Percentiles rank a stretch among this genome's conserved stretches.
phyloP scores from a whole-genome alignment of 2,113 vertebrate species.

The Mus pahari region DNA sequence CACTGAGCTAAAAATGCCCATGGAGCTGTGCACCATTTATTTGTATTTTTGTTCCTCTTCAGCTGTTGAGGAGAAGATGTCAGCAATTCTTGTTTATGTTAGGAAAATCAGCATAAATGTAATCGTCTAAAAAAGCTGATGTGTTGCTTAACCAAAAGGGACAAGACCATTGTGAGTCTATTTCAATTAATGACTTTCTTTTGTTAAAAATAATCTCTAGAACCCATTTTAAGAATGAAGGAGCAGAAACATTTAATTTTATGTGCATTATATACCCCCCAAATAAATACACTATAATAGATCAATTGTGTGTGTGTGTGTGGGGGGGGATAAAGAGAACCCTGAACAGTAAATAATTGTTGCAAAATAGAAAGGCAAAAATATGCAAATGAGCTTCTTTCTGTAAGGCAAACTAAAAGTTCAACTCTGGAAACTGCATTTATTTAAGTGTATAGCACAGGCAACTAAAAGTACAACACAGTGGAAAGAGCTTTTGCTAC shows the following conservation, averaged over 20 bases:
- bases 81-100: constrained; percentile 2
- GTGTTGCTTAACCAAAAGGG: neutral
- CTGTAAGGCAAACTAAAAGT: constrained; percentile 35
- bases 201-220: neutral
- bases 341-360: neutral
- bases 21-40: neutral
- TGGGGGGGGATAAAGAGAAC: neutral
- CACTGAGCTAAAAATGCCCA: neutral
- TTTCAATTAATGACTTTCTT: constrained; percentile 33
- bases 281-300: constrained; percentile 18
- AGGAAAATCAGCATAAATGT: neutral
- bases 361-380: neutral
- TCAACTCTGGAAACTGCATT: neutral
- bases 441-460: neutral
- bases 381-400: neutral
- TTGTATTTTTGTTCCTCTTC: constrained; percentile 2
- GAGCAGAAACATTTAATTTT: neutral
- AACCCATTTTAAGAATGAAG: neutral
- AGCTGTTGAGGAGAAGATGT: neutral
- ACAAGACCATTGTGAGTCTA: neutral
- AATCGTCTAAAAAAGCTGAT: neutral
- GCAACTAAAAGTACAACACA: neutral
- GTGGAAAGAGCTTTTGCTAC: neutral
- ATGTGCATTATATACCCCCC: neutral
- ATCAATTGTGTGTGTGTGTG: too few species aligned